Evolutionary conservation across 2,113 vertebrate species (phyloP), one percentile per base, ranked within the genome.

Genomic region (Trichechus manatus): DNA sequence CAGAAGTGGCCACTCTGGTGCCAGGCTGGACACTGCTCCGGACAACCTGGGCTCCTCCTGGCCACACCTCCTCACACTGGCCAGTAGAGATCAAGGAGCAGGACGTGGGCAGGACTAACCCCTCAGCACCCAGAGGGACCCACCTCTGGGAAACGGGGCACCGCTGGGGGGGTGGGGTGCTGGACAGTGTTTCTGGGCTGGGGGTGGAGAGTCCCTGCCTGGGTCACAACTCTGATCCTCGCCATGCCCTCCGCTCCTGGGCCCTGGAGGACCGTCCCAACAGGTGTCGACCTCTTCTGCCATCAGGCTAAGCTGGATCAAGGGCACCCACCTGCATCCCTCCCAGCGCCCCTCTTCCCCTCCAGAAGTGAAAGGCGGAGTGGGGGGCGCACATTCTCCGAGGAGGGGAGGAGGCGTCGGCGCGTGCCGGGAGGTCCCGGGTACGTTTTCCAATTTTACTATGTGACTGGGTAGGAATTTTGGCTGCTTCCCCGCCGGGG

Each of bases 401-500:
- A 74, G 68, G 63, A 59, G 74, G 36, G 86, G 89, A 11, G 78
- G 91, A 66, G 77, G 94, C 77, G 77, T 80, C 15, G 20, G 85
- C 77, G 63, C 63, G n/a, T 39, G 85, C 95, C 7, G 70, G 61
- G 79, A 63, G 85, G 92, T 96, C 96, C 87, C 4, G 88, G 42
- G 59, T 44, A n/a, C 72, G 94, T 94, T 96, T 93, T 95, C 97
- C 97, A 94, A 77, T 68, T 93, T 87, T 5, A 61, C 91, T 85
- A 27, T 90, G 93, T 72, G 94, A 81, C 88, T 96, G 50, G 29
- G 74, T 36, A 84, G 96, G 96, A 93, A 89, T 91, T 53, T 78
- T 47, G 95, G 89, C 96, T 31, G 61, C 4, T 42, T 84, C 91
- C 66, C 77, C n/a, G n/a, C 63, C 39, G 36, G 61, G 68, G n/a